phyloP scores from a whole-genome alignment of 2,888 invertebrate species.

The Chironomus tentans region DNA sequence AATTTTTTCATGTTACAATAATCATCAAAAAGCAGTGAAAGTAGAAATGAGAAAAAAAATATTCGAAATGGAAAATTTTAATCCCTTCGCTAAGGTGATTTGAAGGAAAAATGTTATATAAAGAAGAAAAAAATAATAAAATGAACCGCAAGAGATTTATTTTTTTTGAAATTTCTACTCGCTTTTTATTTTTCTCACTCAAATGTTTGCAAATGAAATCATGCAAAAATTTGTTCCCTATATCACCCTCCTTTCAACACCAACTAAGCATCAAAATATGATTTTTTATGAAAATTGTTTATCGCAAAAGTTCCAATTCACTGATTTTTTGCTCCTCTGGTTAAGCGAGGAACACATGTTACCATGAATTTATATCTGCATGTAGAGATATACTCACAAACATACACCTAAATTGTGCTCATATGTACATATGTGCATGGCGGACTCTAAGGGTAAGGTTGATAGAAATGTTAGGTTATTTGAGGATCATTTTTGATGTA shows the following conservation, averaged over 20 bases:
- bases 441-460: not conserved
- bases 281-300: slow-evolving; percentile 20
- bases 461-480: no score
- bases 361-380: slow-evolving; percentile 21
- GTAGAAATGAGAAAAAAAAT: not conserved
- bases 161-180: not conserved
- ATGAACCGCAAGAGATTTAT: not conserved
- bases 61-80: not conserved
- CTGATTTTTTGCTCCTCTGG: slow-evolving; percentile 16
- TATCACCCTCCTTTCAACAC: not conserved
- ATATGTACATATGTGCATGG: not conserved
- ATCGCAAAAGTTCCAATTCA: slow-evolving; percentile 26
- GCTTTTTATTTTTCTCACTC: not conserved
- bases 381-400: not conserved
- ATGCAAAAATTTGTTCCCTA: not conserved
- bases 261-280: not conserved
- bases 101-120: not conserved
- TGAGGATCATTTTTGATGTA: no score
- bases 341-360: slow-evolving; percentile 19
- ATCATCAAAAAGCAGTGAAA: not conserved
- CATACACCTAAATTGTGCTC: not conserved
- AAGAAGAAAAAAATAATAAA: not conserved
- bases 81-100: not conserved
- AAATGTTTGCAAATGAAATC: not conserved
- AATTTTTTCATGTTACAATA: no score